These are phyloP conservation scores for Brachionus koreanus DNA, from an alignment of 1,140 invertebrate genomes.

Conservation along the genomic window DNA sequence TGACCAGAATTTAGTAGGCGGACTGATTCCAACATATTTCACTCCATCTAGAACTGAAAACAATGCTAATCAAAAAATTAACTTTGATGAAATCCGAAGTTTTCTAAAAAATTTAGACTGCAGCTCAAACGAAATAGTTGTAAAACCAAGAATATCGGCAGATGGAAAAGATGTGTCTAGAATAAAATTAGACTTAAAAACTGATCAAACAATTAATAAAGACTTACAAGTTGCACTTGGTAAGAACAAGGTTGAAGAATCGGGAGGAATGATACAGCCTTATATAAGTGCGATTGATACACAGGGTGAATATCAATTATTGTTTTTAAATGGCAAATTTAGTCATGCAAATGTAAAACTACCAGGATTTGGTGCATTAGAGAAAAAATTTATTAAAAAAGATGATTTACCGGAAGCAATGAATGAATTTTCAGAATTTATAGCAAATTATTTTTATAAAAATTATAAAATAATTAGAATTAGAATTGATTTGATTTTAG, in stretches of 20 bases:
- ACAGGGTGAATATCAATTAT: not conserved
- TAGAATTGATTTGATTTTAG: not conserved
- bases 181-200: not conserved
- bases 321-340: not conserved
- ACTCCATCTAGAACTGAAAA: not conserved
- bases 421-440: not conserved
- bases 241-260: not conserved
- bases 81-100: not conserved
- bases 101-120: not conserved
- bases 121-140: not conserved
- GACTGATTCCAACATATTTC: not conserved
- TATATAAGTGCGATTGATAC: not conserved
- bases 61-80: not conserved
- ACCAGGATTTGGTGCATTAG: not conserved
- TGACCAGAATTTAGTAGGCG: not conserved
- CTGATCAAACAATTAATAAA: not conserved
- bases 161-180: not conserved
- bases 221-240: not conserved
- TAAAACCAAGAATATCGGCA: not conserved
- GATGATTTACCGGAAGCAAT: not conserved
- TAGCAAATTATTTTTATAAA: not conserved
- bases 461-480: not conserved
- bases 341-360: not conserved
- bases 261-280: not conserved
- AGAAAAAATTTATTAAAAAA: not conserved